phyloP scores from a whole-genome alignment of 2,113 vertebrate species.

The Castor canadensis region DNA sequence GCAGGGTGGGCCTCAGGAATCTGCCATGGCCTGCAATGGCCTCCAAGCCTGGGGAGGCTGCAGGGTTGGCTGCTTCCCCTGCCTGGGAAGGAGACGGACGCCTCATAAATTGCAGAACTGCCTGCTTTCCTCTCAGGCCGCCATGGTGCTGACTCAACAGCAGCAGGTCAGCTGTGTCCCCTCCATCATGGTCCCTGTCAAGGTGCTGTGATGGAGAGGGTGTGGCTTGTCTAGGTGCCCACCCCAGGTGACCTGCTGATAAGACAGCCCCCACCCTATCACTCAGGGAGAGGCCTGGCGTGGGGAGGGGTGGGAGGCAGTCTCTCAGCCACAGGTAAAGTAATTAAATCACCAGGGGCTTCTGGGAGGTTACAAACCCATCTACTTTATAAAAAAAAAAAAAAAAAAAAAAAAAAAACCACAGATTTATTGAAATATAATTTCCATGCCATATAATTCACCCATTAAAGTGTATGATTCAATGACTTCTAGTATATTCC shows the following conservation, averaged over 20 bases:
- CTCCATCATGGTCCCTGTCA: not conserved
- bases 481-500: not conserved
- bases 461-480: not conserved
- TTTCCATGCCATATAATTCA: not conserved
- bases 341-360: not conserved
- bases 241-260: not conserved
- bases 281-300: not conserved
- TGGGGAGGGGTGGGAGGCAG: not conserved
- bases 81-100: not conserved
- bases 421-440: not conserved
- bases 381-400: not conserved
- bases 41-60: not conserved
- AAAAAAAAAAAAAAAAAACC: too few relatives aligned
- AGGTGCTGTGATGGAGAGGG: not conserved
- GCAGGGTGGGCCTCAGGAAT: not conserved
- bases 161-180: not conserved
- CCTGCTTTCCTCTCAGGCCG: not conserved
- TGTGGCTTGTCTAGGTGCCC: not conserved
- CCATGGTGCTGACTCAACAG: not conserved
- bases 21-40: not conserved
- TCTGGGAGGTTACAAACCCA: not conserved
- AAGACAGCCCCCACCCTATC: not conserved
- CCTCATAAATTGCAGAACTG: not conserved
- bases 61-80: not conserved
- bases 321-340: not conserved